Conservation (phyloP, 2,888 invertebrate genomes). For the Philaethria dido region DNA sequence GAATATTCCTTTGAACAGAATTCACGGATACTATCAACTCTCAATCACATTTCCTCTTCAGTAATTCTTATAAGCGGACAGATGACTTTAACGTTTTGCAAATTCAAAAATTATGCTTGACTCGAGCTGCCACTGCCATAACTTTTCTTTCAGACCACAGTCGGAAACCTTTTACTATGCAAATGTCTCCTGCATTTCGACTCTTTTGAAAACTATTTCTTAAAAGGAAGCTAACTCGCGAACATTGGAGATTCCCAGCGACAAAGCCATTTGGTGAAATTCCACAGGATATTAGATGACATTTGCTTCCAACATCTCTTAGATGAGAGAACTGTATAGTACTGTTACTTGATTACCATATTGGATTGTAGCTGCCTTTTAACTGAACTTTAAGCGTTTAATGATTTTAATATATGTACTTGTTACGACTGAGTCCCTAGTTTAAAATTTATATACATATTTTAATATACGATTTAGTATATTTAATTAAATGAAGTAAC, state of each 20-base stretch:
- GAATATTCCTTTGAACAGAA: not conserved
- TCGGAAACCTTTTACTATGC: conserved; percentile 70
- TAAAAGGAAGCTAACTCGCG: conserved; percentile 64
- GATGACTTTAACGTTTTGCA: conserved; percentile 35
- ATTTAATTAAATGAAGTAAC: not conserved
- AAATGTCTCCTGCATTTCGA: conserved; percentile 73
- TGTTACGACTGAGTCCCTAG: not conserved
- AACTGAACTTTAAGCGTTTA: not conserved
- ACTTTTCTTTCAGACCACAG: conserved; percentile 62
- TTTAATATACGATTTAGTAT: not conserved
- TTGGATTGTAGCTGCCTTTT: not conserved
- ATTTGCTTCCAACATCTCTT: conserved; percentile 16
- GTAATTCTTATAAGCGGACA: conserved; percentile 37
- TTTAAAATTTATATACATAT: not conserved
- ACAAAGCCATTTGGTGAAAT: conserved; percentile 60
- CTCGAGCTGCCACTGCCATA: conserved; percentile 51
- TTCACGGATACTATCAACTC: conserved; percentile 5
- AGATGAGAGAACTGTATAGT: not conserved
- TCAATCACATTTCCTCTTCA: conserved; percentile 39
- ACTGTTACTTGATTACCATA: not conserved
- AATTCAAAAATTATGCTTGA: conserved; percentile 36
- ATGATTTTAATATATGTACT: not conserved
- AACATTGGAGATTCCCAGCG: conserved; percentile 65
- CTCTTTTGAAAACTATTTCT: conserved; percentile 73
- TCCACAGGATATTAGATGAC: conserved; percentile 43